Evolutionary conservation across 1,140 invertebrate genomes (phyloP), one percentile per base, ranked within the genome.

Genomic region (Pseudomyrmex cubaensis): DNA sequence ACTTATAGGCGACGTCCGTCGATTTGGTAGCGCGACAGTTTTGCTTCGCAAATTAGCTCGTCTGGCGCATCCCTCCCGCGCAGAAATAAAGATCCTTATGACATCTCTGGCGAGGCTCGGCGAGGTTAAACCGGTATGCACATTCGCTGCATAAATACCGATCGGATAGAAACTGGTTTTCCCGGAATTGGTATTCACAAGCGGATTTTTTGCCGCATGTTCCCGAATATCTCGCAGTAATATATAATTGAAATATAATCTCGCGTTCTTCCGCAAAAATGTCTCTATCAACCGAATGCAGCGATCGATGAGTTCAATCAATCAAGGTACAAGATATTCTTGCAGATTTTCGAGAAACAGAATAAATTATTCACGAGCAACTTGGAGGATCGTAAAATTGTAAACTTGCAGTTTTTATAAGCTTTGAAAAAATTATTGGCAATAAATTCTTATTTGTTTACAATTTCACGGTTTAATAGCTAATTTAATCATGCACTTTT

Each of bases 151-250:
- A 52, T 48, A n/a, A 59, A 76, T 57, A 57, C 48, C 70, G 17
- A 67, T 86, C 57, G 48, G 22, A n/a, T 35, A 35, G n/a, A 72
- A 87, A 87, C 86, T 78, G 86, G 85, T 87, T 87, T 77, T 56
- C n/a, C 50, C 35, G 46, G 10, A 66, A 66, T 78, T 48, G 76
- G 10, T 54, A 46, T 25, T 78, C 64, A 63, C 50, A 17, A 56
- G 35, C 35, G 44, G 44, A 78, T 70, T 69, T 78, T 78, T 48
- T 35, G 64, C 20, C 57, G 15, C 25, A 48, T 50, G 12, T 12
- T 64, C n/a, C 17, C 25, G 46, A 35, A 54, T 69, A 10, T 17
- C 35, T 17, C 0, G 17, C 35, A 5, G 5, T 15, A 25, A 70
- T 20, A 20, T 20, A 20, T 46, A 78, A 78, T 77, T 67, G 48